Conservation (phyloP, 2,113 vertebrate genomes). For the Cheilinus undulatus region DNA sequence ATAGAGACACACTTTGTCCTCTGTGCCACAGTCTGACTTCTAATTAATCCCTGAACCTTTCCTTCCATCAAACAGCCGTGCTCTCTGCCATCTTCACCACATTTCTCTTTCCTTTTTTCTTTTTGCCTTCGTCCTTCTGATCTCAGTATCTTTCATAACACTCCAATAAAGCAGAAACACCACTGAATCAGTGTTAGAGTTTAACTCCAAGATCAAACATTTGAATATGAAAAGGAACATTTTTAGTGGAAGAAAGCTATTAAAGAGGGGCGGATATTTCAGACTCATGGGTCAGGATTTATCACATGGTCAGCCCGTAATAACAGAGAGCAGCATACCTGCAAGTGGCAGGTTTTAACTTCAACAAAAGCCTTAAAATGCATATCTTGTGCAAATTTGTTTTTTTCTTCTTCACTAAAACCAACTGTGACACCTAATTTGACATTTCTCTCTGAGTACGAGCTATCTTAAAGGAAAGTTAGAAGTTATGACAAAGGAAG, state of each 20-base stretch:
- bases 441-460: too few species aligned
- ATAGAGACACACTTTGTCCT: not conserved
- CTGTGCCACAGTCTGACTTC: constrained; percentile 4
- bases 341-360: not conserved
- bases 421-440: not conserved
- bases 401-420: not conserved
- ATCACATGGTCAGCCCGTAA: not conserved
- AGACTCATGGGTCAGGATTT: constrained; percentile 13
- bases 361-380: not conserved
- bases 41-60: constrained; percentile 16
- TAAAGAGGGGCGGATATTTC: not conserved
- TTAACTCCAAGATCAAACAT: constrained; percentile 27
- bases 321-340: not conserved
- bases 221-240: constrained; percentile 16
- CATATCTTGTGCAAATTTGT: not conserved
- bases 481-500: too few species aligned
- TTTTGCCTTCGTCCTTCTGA: constrained; percentile 8
- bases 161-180: constrained; percentile 18
- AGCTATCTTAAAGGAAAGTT: too few species aligned
- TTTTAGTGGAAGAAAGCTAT: not conserved
- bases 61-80: not conserved
- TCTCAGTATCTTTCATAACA: constrained; percentile 20
- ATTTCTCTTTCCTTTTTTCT: not conserved
- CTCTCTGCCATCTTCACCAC: not conserved
- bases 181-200: constrained; percentile 27